Conservation (phyloP, 2,888 invertebrate species). For the Idaea dimidiata region DNA sequence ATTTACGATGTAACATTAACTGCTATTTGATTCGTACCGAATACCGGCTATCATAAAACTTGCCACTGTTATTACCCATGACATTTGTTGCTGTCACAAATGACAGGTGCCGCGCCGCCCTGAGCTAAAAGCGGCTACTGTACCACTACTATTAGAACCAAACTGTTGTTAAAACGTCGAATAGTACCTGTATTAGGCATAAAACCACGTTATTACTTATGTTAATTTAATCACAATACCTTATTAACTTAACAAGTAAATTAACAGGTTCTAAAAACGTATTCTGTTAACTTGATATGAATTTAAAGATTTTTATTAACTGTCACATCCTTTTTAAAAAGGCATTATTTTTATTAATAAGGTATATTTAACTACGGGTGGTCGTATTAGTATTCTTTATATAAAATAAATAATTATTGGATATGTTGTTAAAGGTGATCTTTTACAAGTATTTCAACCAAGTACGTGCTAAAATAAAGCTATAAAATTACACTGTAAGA, state of each 20-base stretch:
- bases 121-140: slow-evolving; percentile 1
- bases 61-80: slow-evolving; percentile 31
- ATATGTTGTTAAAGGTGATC: neutral
- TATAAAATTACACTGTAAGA: neutral
- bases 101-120: slow-evolving; percentile 38
- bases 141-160: neutral
- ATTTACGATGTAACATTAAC: slow-evolving; percentile 60
- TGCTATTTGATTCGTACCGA: slow-evolving; percentile 54
- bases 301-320: neutral
- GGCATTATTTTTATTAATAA: neutral
- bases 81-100: slow-evolving; percentile 43
- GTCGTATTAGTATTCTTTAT: neutral
- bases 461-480: neutral
- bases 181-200: slow-evolving; percentile 5
- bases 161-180: neutral
- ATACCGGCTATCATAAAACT: slow-evolving; percentile 39
- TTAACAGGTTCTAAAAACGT: neutral
- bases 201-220: slow-evolving; percentile 23
- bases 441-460: neutral
- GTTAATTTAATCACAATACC: slow-evolving; percentile 12
- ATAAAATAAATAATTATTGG: neutral
- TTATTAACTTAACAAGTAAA: slow-evolving; percentile 1
- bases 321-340: neutral
- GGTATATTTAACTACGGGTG: neutral
- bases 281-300: neutral